These are phyloP conservation scores for Caenorhabditis inopinata DNA, from an alignment of 1,140 invertebrate genomes.

Conservation along the genomic window DNA sequence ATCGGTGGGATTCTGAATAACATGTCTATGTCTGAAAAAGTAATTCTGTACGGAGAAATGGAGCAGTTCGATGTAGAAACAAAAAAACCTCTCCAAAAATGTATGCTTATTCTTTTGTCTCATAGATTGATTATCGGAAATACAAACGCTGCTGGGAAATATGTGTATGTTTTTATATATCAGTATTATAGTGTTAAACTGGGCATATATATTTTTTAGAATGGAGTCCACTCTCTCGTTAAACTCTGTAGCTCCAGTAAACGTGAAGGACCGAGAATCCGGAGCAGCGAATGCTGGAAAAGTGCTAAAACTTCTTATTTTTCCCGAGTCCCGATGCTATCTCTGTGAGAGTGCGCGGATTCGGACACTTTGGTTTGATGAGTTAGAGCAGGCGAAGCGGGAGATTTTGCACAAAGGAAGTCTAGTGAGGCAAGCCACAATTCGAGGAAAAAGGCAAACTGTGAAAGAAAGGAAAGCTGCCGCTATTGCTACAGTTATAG, in stretches of 20 bases:
- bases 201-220: no score
- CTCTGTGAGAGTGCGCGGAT: conserved; percentile 66
- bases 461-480: conserved; percentile 30
- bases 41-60: conserved; percentile 61
- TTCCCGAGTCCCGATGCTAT: conserved; percentile 52
- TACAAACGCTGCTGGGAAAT: conserved; percentile 41
- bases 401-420: conserved; percentile 67
- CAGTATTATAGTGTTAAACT: not conserved
- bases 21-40: conserved; percentile 54
- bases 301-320: conserved; percentile 57
- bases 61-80: conserved; percentile 56
- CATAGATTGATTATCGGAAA: conserved; percentile 57
- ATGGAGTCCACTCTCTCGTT: conserved; percentile 87
- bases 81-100: conserved; percentile 54
- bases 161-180: conserved; percentile 28
- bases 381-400: conserved; percentile 87
- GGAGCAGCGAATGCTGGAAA: conserved; percentile 42
- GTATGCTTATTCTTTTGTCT: conserved; percentile 55
- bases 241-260: conserved; percentile 87
- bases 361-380: conserved; percentile 88
- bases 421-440: conserved; percentile 71
- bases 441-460: conserved; percentile 67
- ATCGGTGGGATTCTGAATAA: conserved; percentile 63
- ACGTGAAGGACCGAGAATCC: conserved; percentile 76
- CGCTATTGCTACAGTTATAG: not conserved